These are phyloP conservation scores for Embiotoca jacksoni DNA, from an alignment of 2,113 vertebrate species.

Conservation along the genomic window DNA sequence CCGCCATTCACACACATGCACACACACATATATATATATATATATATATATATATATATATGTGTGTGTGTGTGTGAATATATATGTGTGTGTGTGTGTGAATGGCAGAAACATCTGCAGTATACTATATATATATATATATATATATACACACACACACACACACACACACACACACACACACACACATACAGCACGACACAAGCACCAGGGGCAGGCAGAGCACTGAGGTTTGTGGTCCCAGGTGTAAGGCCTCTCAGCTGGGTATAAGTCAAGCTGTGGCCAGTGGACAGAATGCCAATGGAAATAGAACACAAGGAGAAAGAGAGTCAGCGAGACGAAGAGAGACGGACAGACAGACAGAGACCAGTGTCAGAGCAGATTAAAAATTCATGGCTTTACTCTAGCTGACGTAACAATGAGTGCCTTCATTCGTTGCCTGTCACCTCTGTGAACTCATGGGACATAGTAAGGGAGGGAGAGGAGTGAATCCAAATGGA, in stretches of 20 bases:
- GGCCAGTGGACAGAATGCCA: conserved; percentile 23
- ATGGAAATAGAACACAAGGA: not conserved
- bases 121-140: no score
- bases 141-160: not conserved
- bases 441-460: conserved; percentile 69
- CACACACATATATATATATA: not conserved
- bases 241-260: conserved; percentile 54
- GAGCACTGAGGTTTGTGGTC: conserved; percentile 46
- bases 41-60: no score
- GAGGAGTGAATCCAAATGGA: not conserved
- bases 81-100: no score
- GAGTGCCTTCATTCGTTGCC: conserved; percentile 73
- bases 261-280: conserved; percentile 50
- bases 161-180: not conserved
- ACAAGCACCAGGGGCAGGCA: conserved; percentile 9
- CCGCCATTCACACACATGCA: conserved; percentile 2
- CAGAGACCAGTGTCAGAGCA: conserved; percentile 37
- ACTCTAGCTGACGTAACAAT: conserved; percentile 64
- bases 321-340: not conserved
- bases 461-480: conserved; percentile 36
- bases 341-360: not conserved
- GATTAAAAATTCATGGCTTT: conserved; percentile 77
- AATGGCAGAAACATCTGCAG: no score
- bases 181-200: not conserved
- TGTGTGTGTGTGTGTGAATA: no score